phyloP scores from a whole-genome alignment of 2,888 invertebrate species.

The Bombylius major region DNA sequence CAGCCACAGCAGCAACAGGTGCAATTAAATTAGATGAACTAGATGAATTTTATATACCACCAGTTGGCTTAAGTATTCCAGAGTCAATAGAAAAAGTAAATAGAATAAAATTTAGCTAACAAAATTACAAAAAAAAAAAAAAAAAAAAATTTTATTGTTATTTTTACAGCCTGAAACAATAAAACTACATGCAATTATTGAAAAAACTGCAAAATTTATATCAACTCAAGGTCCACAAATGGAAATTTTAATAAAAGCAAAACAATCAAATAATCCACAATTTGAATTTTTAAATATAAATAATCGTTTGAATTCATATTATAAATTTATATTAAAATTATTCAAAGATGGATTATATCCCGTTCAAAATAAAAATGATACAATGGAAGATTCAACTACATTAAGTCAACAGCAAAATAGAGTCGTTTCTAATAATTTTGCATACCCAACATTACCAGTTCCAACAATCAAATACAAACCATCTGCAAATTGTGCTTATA shows the following conservation, averaged over 20 bases:
- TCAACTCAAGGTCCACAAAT: conserved; percentile 88
- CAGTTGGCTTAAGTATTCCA: conserved; percentile 63
- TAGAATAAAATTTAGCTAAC: conserved; percentile 1
- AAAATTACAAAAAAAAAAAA: background rate
- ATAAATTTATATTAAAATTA: conserved; percentile 60
- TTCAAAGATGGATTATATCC: conserved; percentile 53
- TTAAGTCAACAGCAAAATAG: background rate
- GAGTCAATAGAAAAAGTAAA: conserved; percentile 57
- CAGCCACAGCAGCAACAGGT: conserved; percentile 27
- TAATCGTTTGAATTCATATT: conserved; percentile 74
- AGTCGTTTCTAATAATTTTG: conserved; percentile 4
- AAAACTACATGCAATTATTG: conserved; percentile 86
- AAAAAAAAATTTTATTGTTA: conserved; percentile 7
- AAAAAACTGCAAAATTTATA: conserved; percentile 85
- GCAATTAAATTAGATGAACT: conserved; percentile 50
- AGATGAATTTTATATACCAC: conserved; percentile 63
- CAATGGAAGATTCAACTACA: conserved; percentile 5
- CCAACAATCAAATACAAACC: conserved; percentile 63
- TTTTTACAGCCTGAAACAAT: conserved; percentile 63
- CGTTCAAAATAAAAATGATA: conserved; percentile 25
- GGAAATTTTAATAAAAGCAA: conserved; percentile 97
- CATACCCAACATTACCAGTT: conserved; percentile 28
- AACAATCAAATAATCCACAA: conserved; percentile 85
- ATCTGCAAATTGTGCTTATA: conserved; percentile 76
- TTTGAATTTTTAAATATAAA: conserved; percentile 88